Evolutionary conservation across 2,888 invertebrate genomes (phyloP).

Genomic region (Cyaniris semiargus): DNA sequence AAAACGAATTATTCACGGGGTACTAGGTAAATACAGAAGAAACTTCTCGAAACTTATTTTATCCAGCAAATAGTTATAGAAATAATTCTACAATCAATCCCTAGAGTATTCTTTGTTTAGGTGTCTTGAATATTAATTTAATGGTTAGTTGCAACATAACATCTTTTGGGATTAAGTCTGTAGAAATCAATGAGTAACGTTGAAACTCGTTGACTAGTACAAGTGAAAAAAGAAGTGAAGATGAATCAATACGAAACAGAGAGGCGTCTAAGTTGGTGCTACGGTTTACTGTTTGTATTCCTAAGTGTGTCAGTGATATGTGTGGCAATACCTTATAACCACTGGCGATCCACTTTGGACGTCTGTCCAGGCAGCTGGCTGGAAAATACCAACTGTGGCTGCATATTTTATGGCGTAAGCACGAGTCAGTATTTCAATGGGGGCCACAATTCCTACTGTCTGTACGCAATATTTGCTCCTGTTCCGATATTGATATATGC

Average conservation of each 20-base stretch:
- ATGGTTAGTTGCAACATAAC: background rate
- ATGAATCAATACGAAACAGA: slow-evolving; percentile 74
- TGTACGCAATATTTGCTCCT: slow-evolving; percentile 85
- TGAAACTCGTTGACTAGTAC: background rate
- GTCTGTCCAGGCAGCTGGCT: slow-evolving; percentile 80
- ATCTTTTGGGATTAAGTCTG: background rate
- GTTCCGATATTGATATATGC: slow-evolving; percentile 82
- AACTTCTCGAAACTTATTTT: background rate
- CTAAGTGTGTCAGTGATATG: slow-evolving; percentile 68
- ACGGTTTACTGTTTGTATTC: slow-evolving; percentile 57
- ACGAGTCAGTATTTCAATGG: slow-evolving; percentile 83
- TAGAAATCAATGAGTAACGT: background rate
- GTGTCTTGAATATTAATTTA: background rate
- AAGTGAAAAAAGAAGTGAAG: slow-evolving; percentile 21
- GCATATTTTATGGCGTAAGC: slow-evolving; percentile 83
- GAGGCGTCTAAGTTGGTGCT: slow-evolving; percentile 62
- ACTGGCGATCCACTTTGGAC: slow-evolving; percentile 85
- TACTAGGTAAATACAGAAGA: background rate
- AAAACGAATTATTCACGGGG: background rate
- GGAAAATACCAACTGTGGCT: slow-evolving; percentile 84
- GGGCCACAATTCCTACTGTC: slow-evolving; percentile 83
- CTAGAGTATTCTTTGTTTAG: background rate
- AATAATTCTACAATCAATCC: background rate
- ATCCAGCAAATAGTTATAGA: background rate
- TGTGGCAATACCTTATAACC: slow-evolving; percentile 83